Evolutionary conservation across 2,113 vertebrate genomes (phyloP).

Genomic region (Chaetops frenatus): DNA sequence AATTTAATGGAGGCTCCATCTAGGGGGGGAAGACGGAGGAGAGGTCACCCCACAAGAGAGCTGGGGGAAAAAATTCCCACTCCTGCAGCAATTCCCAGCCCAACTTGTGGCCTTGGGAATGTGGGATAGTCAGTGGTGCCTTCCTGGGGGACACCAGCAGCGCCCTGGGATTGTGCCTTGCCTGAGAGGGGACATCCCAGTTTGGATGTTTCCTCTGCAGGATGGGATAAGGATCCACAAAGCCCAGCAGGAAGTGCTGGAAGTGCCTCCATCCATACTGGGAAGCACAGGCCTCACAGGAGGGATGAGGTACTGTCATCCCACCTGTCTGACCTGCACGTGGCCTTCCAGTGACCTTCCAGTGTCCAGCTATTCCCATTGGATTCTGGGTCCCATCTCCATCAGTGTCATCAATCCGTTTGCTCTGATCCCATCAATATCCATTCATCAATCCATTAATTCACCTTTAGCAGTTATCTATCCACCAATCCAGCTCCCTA

Average conservation of each 20-base stretch:
- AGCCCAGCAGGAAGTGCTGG: background rate
- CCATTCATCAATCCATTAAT: background rate
- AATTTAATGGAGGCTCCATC: conserved; percentile 70
- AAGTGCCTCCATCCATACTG: background rate
- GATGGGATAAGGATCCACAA: background rate
- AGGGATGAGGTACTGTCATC: background rate
- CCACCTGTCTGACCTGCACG: fast-evolving
- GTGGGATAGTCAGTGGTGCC: no score
- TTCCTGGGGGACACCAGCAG: background rate
- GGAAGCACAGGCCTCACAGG: background rate
- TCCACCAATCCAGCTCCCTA: background rate
- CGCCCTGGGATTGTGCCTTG: no score
- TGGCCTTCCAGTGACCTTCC: background rate
- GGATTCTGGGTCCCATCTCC: background rate
- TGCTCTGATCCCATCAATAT: background rate
- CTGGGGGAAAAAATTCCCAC: background rate
- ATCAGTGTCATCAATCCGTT: background rate
- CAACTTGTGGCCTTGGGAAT: background rate
- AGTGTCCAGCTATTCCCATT: background rate
- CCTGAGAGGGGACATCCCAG: fast-evolving
- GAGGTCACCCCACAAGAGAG: conserved; percentile 50
- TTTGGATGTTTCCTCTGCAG: background rate
- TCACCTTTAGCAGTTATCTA: background rate
- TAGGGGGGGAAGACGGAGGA: conserved; percentile 36
- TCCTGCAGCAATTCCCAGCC: background rate